Conservation (phyloP, 1,140 invertebrate species). For the Plodia interpunctella region DNA sequence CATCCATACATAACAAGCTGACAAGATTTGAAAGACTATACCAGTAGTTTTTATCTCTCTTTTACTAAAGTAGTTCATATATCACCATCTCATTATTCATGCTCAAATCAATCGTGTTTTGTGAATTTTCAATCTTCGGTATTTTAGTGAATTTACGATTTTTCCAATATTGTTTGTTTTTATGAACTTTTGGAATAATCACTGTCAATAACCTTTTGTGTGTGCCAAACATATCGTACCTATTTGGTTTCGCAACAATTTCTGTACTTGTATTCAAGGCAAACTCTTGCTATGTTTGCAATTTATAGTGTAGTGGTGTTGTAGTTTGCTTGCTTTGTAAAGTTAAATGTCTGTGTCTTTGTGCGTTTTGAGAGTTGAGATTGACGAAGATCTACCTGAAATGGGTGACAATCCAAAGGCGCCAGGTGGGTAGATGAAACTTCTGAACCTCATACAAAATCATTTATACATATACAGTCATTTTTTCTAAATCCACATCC, state of each 20-base stretch:
- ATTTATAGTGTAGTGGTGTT: background rate
- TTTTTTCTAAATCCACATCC: too few relatives aligned
- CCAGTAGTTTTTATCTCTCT: too few relatives aligned
- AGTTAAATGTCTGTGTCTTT: constrained; percentile 74
- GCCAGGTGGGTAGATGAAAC: constrained; percentile 33
- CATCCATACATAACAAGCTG: too few relatives aligned
- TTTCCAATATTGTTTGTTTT: background rate
- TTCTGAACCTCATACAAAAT: background rate
- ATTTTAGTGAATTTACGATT: background rate
- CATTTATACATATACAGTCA: too few relatives aligned
- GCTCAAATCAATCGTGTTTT: background rate
- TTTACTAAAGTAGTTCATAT: too few relatives aligned
- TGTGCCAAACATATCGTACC: background rate
- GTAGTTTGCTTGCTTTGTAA: background rate
- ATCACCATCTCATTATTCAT: too few relatives aligned
- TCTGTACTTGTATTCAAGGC: background rate
- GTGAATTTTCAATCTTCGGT: background rate
- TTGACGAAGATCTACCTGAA: constrained; percentile 69
- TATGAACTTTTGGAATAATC: background rate
- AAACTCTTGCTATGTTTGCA: background rate
- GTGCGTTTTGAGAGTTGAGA: constrained; percentile 72
- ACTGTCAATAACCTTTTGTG: background rate
- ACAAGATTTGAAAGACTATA: too few relatives aligned
- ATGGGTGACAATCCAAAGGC: constrained; percentile 56
- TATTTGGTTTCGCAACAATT: background rate